Conservation (phyloP, 2,113 vertebrate genomes). For the Hemiscyllium ocellatum region DNA sequence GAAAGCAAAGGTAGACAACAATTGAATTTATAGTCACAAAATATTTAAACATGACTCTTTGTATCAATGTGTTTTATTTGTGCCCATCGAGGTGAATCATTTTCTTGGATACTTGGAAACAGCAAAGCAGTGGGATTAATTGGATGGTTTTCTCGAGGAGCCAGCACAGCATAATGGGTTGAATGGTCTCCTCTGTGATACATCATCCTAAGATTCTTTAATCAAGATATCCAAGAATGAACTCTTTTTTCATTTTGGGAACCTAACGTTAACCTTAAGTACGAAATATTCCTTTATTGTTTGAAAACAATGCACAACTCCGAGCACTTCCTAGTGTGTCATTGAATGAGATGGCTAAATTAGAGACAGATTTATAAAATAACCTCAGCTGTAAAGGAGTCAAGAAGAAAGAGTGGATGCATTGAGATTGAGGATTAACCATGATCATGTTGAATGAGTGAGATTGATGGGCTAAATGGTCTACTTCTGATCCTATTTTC, state of each 20-base stretch:
- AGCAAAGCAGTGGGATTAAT: no score
- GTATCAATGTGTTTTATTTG: background rate
- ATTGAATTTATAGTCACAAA: background rate
- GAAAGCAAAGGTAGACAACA: background rate
- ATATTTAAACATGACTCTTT: background rate
- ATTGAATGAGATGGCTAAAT: background rate
- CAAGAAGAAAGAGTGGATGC: no score
- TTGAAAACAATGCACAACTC: background rate
- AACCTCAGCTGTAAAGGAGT: background rate
- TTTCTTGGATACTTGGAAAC: no score
- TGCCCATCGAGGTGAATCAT: no score
- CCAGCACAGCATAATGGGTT: background rate
- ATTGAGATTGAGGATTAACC: no score
- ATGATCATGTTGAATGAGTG: no score
- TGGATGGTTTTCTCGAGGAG: no score
- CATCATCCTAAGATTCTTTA: background rate
- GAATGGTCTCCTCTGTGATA: background rate
- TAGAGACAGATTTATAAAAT: background rate
- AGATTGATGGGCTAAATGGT: no score
- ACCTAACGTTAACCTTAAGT: background rate
- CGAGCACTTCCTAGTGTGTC: background rate
- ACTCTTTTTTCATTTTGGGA: background rate
- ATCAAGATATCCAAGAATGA: background rate
- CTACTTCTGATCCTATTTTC: no score
- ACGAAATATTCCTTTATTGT: background rate